Evolutionary conservation across 2,888 invertebrate species (phyloP), one percentile per base, ranked within the genome.

Genomic region (Archips xylosteana): DNA sequence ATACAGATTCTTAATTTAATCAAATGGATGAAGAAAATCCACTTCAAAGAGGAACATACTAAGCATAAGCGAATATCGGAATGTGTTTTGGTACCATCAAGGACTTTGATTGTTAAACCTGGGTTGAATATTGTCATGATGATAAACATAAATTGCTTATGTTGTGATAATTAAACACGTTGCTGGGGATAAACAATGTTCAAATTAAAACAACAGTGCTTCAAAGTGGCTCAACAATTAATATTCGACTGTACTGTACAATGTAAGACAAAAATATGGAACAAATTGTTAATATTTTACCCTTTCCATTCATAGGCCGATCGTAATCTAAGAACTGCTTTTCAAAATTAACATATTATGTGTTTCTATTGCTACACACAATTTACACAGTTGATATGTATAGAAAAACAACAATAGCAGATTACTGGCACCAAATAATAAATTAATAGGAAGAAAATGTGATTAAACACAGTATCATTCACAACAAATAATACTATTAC

Each of bases 401-500:
- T 15, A 42, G 47, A 63, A 73, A 73, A 73, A 63, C 51, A 68
- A 72, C 59, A 15, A 42, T 57, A 32, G 51, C 57, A 39, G 59
- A 36, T 65, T 78, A 83, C 84, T 82, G 81, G 80, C 89, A 88
- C 84, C 83, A 74, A 84, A 83, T 80, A 82, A 85, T 80, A 82
- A 85, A 87, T 81, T 81, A 47, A 63, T 32, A 76, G 77, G 78
- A 75, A 78, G 79, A 79, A 81, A 79, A 75, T 77, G 79, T 78
- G 79, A 78, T 78, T 82, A 82, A 78, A 76, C 76, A 78, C 80
- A 79, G 76, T 83, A 86, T 87, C 86, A 89, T 85, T 85, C 84
- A 89, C 86, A 91, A 89, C 87, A 87, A 85, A 86, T 82, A 85
- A 86, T 82, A 84, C 80, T 85, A 85, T 83, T 85, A 84, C 83